Evolutionary conservation across 2,888 invertebrate genomes (phyloP).

Genomic region (Esperia sulphurella): DNA sequence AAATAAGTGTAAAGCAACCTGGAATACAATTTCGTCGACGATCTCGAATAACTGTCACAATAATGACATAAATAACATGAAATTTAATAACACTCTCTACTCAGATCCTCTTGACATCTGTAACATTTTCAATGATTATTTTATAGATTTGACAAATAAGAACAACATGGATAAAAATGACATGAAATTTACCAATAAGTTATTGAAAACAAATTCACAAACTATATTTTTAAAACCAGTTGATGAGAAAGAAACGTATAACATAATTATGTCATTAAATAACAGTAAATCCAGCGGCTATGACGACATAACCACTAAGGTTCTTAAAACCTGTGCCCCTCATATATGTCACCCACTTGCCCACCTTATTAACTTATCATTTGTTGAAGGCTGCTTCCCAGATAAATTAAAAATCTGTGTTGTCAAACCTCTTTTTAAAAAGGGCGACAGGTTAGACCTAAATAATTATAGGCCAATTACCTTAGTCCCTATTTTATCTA

Average conservation of each 20-base stretch:
- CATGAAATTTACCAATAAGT: not conserved
- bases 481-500: not conserved
- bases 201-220: not conserved
- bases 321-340: not conserved
- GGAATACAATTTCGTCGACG: not conserved
- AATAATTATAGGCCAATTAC: conserved; percentile 1
- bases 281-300: not conserved
- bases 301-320: not conserved
- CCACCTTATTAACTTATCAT: not conserved
- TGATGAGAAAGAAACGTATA: not conserved
- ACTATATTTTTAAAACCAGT: not conserved
- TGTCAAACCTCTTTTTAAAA: not conserved
- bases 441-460: not conserved
- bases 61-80: not conserved
- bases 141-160: not conserved
- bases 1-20: not conserved
- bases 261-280: not conserved
- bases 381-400: not conserved
- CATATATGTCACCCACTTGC: not conserved
- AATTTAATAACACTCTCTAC: not conserved
- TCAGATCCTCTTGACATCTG: not conserved
- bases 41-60: not conserved
- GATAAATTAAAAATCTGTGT: not conserved
- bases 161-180: not conserved
- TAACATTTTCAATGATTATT: not conserved